Evolutionary conservation across 2,888 invertebrate species (phyloP).

Genomic region (Onchidella celtica): DNA sequence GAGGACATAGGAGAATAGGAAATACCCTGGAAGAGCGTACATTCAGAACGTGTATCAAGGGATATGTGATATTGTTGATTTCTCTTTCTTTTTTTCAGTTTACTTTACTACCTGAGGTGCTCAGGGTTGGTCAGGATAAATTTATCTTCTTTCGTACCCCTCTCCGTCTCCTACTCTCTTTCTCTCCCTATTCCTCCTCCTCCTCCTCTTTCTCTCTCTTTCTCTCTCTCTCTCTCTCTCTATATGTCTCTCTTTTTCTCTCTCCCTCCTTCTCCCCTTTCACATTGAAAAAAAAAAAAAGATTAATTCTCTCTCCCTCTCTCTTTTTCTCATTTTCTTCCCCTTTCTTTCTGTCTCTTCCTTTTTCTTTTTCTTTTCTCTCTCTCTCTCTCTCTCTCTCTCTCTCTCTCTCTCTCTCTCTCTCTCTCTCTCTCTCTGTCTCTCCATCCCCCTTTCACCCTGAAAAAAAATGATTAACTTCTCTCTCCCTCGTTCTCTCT

Average conservation of each 20-base stretch:
- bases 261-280: background rate
- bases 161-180: background rate
- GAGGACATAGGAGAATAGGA: too few species aligned
- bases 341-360: too few species aligned
- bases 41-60: too few species aligned
- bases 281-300: too few species aligned
- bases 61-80: too few species aligned
- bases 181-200: slow-evolving; percentile 7
- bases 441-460: too few species aligned
- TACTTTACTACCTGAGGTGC: too few species aligned
- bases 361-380: too few species aligned
- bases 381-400: too few species aligned
- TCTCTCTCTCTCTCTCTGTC: background rate
- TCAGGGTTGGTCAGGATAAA: background rate
- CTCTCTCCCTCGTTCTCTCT: background rate
- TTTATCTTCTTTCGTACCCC: background rate
- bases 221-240: background rate
- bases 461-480: background rate
- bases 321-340: background rate
- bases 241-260: background rate
- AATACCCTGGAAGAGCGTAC: too few species aligned
- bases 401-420: background rate
- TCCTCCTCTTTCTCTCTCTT: background rate
- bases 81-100: too few species aligned
- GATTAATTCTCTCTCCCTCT: slow-evolving; percentile 1